Evolutionary conservation across 2,113 vertebrate genomes (phyloP).

Genomic region (Microcebus tavaratra): DNA sequence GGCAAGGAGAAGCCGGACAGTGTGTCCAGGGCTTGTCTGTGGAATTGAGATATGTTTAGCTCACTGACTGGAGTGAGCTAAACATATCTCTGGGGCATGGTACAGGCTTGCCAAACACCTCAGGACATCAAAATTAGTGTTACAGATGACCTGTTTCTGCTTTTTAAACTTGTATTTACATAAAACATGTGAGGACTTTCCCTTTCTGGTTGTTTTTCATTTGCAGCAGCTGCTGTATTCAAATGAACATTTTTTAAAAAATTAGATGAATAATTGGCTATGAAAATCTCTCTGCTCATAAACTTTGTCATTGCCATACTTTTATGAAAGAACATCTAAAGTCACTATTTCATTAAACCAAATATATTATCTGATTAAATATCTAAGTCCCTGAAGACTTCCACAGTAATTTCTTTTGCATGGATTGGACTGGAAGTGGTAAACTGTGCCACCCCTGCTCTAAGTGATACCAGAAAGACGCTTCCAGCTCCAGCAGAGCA

Average conservation of each 20-base stretch:
- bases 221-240: constrained; percentile 40
- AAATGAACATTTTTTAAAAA: background rate
- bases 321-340: constrained; percentile 55
- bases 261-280: background rate
- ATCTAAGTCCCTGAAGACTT: constrained; percentile 44
- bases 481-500: constrained; percentile 2
- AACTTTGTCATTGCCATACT: background rate
- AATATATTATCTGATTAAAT: constrained; percentile 53
- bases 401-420: constrained; percentile 2
- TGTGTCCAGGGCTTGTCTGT: too few relatives aligned
- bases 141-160: background rate
- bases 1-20: background rate
- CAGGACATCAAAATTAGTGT: background rate
- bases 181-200: background rate
- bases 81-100: background rate
- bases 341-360: constrained; percentile 7
- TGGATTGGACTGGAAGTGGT: background rate
- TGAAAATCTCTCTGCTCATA: constrained; percentile 63
- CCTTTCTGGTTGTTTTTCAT: constrained; percentile 54
- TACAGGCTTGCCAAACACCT: background rate
- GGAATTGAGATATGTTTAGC: background rate
- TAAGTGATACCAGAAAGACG: background rate
- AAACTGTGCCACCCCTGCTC: background rate
- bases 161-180: background rate
- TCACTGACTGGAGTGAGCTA: background rate